Conservation (phyloP, 2,113 vertebrate genomes). For the Mirza zaza region DNA sequence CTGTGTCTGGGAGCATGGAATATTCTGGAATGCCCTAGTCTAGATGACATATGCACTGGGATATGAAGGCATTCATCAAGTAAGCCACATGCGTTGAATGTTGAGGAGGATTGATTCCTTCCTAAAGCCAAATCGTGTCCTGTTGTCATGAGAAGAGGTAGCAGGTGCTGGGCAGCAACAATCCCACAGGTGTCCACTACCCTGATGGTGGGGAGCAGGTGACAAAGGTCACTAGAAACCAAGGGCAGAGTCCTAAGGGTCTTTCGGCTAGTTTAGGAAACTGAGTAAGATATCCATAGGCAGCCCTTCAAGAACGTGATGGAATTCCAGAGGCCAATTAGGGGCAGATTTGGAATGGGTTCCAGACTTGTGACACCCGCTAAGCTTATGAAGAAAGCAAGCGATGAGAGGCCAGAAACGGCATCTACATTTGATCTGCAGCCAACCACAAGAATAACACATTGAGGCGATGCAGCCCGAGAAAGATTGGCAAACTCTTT, state of each 20-base stretch:
- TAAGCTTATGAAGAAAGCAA: background rate
- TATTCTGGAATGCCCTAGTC: background rate
- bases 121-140: background rate
- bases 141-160: background rate
- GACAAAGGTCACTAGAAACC: background rate
- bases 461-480: background rate
- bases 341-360: background rate
- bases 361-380: background rate
- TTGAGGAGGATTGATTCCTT: background rate
- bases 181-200: background rate
- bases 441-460: constrained; percentile 7
- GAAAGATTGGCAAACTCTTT: background rate
- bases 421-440: background rate
- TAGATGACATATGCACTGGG: background rate
- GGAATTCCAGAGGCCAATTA: background rate
- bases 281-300: background rate
- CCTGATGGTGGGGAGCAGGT: background rate
- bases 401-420: background rate
- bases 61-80: background rate
- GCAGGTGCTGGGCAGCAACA: background rate
- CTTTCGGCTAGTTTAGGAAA: background rate
- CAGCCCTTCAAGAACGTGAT: background rate
- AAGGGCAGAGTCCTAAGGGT: background rate
- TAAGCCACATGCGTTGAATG: background rate
- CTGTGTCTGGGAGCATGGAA: background rate